These are phyloP conservation scores for Carposina sasakii DNA, from an alignment of 1,140 invertebrate genomes.

Conservation along the genomic window DNA sequence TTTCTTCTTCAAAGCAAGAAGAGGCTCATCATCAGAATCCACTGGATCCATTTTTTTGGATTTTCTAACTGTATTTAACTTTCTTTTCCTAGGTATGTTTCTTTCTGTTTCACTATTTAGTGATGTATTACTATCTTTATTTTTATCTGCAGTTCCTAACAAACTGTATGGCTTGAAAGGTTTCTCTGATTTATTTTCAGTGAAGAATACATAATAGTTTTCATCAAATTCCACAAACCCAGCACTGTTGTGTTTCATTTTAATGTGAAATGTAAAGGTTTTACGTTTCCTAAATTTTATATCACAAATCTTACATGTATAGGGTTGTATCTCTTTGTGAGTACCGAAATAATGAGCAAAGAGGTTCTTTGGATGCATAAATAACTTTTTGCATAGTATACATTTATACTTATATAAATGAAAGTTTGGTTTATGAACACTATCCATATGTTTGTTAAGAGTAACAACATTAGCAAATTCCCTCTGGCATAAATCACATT, in stretches of 20 bases:
- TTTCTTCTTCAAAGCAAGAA: slow-evolving; percentile 18
- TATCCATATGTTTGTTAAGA: slow-evolving; percentile 46
- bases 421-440: slow-evolving; percentile 29
- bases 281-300: slow-evolving; percentile 45
- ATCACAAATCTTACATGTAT: slow-evolving; percentile 52
- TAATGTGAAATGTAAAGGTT: slow-evolving; percentile 53
- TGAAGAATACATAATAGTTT: slow-evolving; percentile 51
- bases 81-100: slow-evolving; percentile 1
- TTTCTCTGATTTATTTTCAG: slow-evolving; percentile 40
- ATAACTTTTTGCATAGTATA: slow-evolving; percentile 37
- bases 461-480: slow-evolving; percentile 35
- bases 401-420: slow-evolving; percentile 55
- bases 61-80: slow-evolving; percentile 19
- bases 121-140: background rate
- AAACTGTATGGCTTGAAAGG: slow-evolving; percentile 26
- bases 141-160: slow-evolving; percentile 31
- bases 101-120: background rate
- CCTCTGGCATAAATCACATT: slow-evolving; percentile 42
- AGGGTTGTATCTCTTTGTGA: slow-evolving; percentile 48
- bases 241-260: slow-evolving; percentile 42
- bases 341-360: slow-evolving; percentile 48
- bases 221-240: slow-evolving; percentile 60
- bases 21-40: slow-evolving; percentile 36
- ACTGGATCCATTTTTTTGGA: too few species aligned
- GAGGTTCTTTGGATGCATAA: slow-evolving; percentile 48